Evolutionary conservation across 35 echinoderm and acorn worm species (phyloP).

Genomic region (Patiria miniata): DNA sequence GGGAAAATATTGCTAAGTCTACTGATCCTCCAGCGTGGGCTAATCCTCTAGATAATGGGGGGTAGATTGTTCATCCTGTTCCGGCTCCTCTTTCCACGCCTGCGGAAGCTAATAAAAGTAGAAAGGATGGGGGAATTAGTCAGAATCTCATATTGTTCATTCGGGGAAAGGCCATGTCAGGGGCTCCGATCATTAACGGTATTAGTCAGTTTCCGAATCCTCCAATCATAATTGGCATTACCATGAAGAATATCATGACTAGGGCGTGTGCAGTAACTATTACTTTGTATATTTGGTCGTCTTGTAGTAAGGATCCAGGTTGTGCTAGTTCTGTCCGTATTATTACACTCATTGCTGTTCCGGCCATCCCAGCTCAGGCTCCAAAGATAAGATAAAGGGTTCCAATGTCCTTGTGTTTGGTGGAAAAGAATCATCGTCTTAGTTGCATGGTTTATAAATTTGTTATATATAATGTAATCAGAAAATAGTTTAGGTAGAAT

Average conservation of each 20-base stretch:
- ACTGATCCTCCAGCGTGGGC: constrained; percentile 69
- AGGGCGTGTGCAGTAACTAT: constrained; percentile 77
- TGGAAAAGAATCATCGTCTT: constrained; percentile 81
- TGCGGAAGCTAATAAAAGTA: constrained; percentile 60
- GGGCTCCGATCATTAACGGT: constrained; percentile 74
- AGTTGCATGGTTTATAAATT: constrained; percentile 47
- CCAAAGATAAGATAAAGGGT: constrained; percentile 71
- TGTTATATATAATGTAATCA: constrained; percentile 26
- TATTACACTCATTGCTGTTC: constrained; percentile 69
- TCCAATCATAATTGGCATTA: constrained; percentile 87
- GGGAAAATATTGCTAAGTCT: constrained; percentile 72
- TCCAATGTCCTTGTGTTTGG: constrained; percentile 89
- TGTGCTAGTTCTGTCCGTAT: constrained; percentile 70
- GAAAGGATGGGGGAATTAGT: constrained; percentile 71
- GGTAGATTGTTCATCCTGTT: constrained; percentile 73
- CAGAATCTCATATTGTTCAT: constrained; percentile 91
- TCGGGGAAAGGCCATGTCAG: constrained; percentile 87
- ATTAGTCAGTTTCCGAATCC: constrained; percentile 83
- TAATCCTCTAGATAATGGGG: constrained; percentile 56
- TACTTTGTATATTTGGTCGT: constrained; percentile 82
- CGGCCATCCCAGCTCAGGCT: constrained; percentile 71
- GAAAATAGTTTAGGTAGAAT: constrained; percentile 33
- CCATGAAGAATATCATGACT: constrained; percentile 87
- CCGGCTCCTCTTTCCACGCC: constrained; percentile 73
- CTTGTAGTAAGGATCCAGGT: constrained; percentile 63